Conservation (phyloP, 2,113 vertebrate genomes). For the Ageneiosus marmoratus region DNA sequence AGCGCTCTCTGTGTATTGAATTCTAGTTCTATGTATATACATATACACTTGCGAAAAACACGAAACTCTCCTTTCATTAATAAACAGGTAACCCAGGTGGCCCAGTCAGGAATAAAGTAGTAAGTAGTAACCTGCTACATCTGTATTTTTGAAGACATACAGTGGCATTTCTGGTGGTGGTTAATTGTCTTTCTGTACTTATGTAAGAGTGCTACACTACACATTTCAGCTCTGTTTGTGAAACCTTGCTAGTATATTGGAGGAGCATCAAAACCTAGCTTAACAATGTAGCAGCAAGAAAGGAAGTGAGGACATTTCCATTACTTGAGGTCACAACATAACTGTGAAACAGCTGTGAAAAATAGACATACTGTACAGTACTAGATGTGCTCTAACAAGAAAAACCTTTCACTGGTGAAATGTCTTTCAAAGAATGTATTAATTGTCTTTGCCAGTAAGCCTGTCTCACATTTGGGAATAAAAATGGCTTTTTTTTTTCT, state of each 20-base stretch:
- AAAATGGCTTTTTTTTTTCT: background rate
- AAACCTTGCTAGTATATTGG: background rate
- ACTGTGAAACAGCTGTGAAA: background rate
- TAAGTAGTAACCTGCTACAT: constrained; percentile 75
- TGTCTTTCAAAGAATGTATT: background rate
- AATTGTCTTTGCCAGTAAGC: too few species aligned
- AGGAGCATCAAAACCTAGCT: background rate
- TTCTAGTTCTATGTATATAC: constrained; percentile 21
- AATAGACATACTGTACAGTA: background rate
- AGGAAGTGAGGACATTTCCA: background rate
- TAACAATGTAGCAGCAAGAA: background rate
- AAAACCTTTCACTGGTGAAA: background rate
- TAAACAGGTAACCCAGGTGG: constrained; percentile 85
- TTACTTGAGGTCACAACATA: background rate
- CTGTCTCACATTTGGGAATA: background rate
- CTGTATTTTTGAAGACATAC: background rate
- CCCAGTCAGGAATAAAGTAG: constrained; percentile 78
- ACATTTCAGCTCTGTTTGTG: background rate
- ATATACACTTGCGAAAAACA: too few species aligned
- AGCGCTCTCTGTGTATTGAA: constrained; percentile 6
- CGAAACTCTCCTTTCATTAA: constrained; percentile 78
- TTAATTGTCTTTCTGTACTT: background rate
- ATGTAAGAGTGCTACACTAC: background rate
- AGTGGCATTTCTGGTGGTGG: background rate
- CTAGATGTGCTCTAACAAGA: background rate